A percentile compares a stretch with the other conserved stretches of the same genome.
Evolutionary conservation across 2,113 vertebrate species (phyloP).

Genomic region (Clupea harengus): DNA sequence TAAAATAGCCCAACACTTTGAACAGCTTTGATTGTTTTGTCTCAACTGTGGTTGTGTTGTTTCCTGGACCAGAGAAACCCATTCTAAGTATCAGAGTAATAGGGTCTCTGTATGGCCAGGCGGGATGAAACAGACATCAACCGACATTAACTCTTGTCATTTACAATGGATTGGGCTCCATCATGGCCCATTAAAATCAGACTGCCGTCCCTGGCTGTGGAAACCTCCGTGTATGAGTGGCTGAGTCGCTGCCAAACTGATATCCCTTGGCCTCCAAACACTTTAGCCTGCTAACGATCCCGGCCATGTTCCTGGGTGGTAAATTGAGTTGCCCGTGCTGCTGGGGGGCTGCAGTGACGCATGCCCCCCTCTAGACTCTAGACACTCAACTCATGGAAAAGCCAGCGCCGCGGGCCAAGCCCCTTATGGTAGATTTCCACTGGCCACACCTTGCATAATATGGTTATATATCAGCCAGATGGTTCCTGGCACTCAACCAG

Average conservation of each 20-base stretch:
- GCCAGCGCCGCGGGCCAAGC: not conserved
- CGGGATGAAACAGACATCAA: not conserved
- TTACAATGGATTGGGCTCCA: not conserved
- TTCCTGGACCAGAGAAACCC: not conserved
- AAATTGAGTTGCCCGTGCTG: conserved; percentile 32
- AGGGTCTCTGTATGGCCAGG: not conserved
- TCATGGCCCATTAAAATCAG: not conserved
- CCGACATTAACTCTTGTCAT: not conserved
- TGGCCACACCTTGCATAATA: conserved; percentile 34
- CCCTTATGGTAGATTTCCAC: conserved; percentile 32
- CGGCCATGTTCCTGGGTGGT: not conserved
- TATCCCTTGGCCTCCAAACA: conserved; percentile 19
- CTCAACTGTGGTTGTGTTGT: not conserved
- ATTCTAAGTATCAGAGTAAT: not conserved
- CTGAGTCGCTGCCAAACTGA: conserved; percentile 32
- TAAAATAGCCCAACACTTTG: not conserved
- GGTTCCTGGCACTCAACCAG: conserved; percentile 24
- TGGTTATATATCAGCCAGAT: conserved; percentile 16
- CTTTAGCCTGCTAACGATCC: conserved; percentile 16
- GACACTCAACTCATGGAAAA: conserved; percentile 21
- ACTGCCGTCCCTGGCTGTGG: not conserved
- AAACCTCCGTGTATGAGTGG: not conserved
- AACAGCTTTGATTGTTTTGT: not conserved
- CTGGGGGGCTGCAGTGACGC: not conserved
- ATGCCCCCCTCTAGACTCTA: not conserved